These are phyloP conservation scores for Morpho deidamia DNA, from an alignment of 2,888 invertebrate genomes.

Conservation along the genomic window DNA sequence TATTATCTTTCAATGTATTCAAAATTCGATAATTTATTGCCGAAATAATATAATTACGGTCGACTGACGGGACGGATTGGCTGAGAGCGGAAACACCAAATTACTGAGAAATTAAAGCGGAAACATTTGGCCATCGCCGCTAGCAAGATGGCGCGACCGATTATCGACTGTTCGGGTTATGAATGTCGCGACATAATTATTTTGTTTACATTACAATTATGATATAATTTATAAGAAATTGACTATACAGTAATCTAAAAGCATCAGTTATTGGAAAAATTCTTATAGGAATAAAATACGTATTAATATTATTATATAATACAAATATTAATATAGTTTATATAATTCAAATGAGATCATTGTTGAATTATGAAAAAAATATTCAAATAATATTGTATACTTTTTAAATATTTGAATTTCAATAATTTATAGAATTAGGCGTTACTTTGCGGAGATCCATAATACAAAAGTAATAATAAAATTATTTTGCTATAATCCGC, in stretches of 20 bases:
- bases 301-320: neutral
- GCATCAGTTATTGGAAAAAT: neutral
- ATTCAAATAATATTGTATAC: too few species aligned
- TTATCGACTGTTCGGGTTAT: constrained; percentile 72
- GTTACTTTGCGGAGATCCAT: too few species aligned
- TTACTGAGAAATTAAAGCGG: constrained; percentile 78
- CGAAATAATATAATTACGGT: constrained; percentile 78
- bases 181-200: constrained; percentile 57
- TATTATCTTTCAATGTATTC: constrained; percentile 68
- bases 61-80: constrained; percentile 75
- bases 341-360: too few species aligned
- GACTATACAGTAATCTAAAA: neutral
- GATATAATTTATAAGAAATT: constrained; percentile 7
- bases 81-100: constrained; percentile 73
- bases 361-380: too few species aligned
- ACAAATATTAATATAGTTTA: too few species aligned
- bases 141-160: constrained; percentile 72
- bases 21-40: constrained; percentile 78
- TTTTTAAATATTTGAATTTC: too few species aligned
- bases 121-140: constrained; percentile 77
- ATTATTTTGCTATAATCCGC: too few species aligned
- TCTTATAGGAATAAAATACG: neutral
- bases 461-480: too few species aligned
- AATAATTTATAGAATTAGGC: too few species aligned
- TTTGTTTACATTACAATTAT: constrained; percentile 40